These are phyloP conservation scores for Sturnira hondurensis DNA, from an alignment of 2,113 vertebrate genomes.

Conservation along the genomic window DNA sequence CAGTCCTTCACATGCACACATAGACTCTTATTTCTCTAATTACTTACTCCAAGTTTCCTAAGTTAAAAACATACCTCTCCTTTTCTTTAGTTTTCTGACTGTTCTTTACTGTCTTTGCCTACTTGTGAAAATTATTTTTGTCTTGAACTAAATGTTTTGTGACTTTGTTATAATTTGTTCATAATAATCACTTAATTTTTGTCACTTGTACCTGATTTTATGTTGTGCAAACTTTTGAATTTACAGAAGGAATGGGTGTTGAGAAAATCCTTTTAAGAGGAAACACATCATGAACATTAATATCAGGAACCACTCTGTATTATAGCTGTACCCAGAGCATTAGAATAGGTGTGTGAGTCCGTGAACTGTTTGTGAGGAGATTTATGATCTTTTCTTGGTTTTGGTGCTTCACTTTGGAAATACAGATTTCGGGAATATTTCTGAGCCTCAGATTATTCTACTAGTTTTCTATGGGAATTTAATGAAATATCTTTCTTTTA, in stretches of 20 bases:
- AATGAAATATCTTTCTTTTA: slow-evolving; percentile 6
- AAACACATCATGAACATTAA: not conserved
- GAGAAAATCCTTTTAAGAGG: not conserved
- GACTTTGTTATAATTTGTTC: not conserved
- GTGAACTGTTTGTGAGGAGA: not conserved
- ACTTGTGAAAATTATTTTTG: slow-evolving; percentile 12
- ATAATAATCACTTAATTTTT: not conserved
- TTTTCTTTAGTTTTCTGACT: not conserved
- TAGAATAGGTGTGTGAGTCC: not conserved
- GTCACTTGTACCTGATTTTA: not conserved
- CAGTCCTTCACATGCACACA: not conserved
- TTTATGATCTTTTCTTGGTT: not conserved
- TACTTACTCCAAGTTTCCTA: not conserved
- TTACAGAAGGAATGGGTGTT: not conserved
- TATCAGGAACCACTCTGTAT: not conserved
- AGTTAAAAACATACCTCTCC: not conserved
- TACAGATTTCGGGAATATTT: not conserved
- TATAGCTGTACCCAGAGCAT: not conserved
- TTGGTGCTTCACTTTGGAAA: not conserved
- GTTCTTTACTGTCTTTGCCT: not conserved
- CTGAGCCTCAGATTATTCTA: not conserved
- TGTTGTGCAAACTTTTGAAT: not conserved
- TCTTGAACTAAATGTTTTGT: not conserved
- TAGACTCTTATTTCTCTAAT: not conserved
- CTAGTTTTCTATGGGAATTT: slow-evolving; percentile 3